Base-by-base conservation (phyloP, 2,113 vertebrate genomes). In the Rhizomys pruinosus region DNA sequence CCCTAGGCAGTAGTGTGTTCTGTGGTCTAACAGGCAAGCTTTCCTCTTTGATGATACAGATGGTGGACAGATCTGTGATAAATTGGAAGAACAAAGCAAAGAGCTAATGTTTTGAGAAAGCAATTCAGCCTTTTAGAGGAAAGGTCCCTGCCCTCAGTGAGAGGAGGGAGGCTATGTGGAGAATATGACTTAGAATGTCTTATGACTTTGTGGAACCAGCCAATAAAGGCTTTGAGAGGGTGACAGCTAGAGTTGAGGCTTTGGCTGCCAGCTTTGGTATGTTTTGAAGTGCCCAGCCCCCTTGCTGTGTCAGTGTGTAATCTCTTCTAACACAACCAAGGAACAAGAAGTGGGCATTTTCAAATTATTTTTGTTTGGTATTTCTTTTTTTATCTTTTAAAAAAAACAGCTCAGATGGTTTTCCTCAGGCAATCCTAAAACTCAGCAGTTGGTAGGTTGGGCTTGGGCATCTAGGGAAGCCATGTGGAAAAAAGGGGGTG, bases 381-480 rank as follows among this genome's bases (percentile, higher is more conserved):
- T 37, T 66, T n/a, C n/a, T n/a, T n/a, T n/a, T n/a, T n/a, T n/a
- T n/a, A n/a, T n/a, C n/a, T n/a, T 92, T 96, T 55, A 63, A 82
- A 92, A 91, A 79, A 61, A 92, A 39, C 64, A 90, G 73, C 61
- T 92, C 96, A 96, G 29, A 79, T 76, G 87, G 32, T 91, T 73
- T 95, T 95, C 73, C 44, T 81, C 15, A 11, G 95, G 78, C 92
- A 91, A 72, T 87, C 37, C 89, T 93, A 20, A 93, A 93, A 59
- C 72, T 47, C 68, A 78, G 87, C 42, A 55, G 81, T 92, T 47
- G 42, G 76, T 87, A 59, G 19, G 32, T 25, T 64, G 66, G 44
- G 37, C 76, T 13, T 23, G 29, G 5, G 4, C 64, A 25, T 87
- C 44, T 39, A 44, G 61, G 55, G 59, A 88, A 92, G 78, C 82